Percentiles rank a stretch among this genome's conserved stretches.
Conservation (phyloP, 2,797 vertebrate genomes). For the Sparidentex hasta region DNA sequence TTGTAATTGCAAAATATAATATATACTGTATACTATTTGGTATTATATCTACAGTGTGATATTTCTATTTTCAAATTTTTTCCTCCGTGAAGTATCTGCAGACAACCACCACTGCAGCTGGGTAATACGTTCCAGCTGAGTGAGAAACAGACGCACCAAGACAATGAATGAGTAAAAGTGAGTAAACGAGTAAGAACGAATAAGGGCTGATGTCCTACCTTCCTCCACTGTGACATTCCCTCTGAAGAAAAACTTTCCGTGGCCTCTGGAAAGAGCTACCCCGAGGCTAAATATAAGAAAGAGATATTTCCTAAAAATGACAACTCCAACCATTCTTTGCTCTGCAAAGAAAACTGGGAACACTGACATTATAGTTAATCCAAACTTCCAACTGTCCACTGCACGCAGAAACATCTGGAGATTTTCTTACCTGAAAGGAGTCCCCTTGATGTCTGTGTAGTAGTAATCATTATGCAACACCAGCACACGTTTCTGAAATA, state of each 20-base stretch:
- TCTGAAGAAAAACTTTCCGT: conserved; percentile 97
- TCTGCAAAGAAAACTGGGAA: conserved; percentile 9
- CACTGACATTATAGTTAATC: not conserved
- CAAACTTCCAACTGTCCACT: not conserved
- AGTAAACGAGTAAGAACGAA: not conserved
- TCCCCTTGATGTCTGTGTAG: conserved; percentile 98
- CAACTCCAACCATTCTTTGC: not conserved
- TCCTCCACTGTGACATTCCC: conserved; percentile 97
- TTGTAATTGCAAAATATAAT: not conserved
- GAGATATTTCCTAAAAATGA: not conserved
- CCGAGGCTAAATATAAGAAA: conserved; percentile 88
- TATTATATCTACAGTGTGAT: not conserved
- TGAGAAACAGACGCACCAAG: not conserved
- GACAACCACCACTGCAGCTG: not conserved
- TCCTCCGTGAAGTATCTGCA: not conserved
- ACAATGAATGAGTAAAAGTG: not conserved
- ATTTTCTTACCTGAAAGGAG: conserved; percentile 94
- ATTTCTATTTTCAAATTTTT: not conserved
- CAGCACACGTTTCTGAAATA: conserved; percentile 95
- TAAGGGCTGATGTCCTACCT: conserved; percentile 84
- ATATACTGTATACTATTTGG: not conserved
- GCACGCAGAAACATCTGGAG: not conserved
- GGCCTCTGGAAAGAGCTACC: conserved; percentile 96
- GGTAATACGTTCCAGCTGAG: not conserved
- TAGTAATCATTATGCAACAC: conserved; percentile 99